Percentiles rank a stretch among this genome's conserved stretches.
phyloP scores from a whole-genome alignment of 1,140 invertebrate genomes.

The Pseudoatta argentina region DNA sequence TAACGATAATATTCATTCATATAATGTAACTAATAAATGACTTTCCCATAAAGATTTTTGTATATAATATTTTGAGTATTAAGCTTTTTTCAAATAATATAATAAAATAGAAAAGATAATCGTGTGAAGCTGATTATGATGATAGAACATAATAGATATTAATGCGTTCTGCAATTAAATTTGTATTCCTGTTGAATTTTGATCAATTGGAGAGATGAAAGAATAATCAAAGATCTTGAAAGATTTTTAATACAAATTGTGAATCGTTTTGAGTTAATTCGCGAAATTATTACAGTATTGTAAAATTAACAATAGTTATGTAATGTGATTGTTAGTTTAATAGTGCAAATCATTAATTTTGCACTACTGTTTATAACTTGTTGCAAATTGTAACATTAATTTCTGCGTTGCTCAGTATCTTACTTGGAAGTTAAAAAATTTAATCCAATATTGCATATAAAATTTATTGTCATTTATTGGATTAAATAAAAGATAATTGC shows the following conservation, averaged over 20 bases:
- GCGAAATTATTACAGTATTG: not conserved
- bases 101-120: not conserved
- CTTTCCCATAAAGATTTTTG: not conserved
- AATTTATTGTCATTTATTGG: not conserved
- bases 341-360: constrained; percentile 6
- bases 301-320: not conserved
- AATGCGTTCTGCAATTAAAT: not conserved
- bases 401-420: not conserved
- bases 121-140: not conserved
- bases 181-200: not conserved
- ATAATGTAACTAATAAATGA: not conserved
- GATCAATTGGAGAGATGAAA: not conserved
- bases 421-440: not conserved
- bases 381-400: not conserved
- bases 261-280: constrained; percentile 7
- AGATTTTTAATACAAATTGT: not conserved
- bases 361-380: not conserved
- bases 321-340: constrained; percentile 7
- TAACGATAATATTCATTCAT: not conserved
- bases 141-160: not conserved
- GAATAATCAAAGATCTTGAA: not conserved
- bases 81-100: not conserved
- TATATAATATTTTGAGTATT: not conserved
- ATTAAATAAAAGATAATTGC: no score
- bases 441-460: not conserved